Conservation (phyloP, 2,888 invertebrate species). For the Julus scanicus region DNA sequence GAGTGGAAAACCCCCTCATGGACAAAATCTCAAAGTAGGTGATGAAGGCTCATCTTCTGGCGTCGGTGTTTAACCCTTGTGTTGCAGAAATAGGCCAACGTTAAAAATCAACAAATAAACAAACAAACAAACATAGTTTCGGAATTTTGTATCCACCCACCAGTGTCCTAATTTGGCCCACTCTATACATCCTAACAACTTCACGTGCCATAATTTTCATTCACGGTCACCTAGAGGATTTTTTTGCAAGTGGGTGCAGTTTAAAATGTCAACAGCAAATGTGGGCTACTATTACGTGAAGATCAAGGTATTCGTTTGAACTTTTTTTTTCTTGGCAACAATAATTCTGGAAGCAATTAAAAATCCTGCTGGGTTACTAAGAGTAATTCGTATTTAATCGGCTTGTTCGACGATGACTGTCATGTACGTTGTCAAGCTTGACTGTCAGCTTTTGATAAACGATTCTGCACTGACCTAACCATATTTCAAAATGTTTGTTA, state of each 20-base stretch:
- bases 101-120: too few relatives aligned
- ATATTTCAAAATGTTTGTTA: not conserved
- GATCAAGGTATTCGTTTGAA: not conserved
- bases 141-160: not conserved
- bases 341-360: not conserved
- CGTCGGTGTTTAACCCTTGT: too few relatives aligned
- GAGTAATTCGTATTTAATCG: constrained; percentile 33
- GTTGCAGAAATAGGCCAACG: too few relatives aligned
- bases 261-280: not conserved
- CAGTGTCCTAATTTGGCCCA: constrained; percentile 14
- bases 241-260: not conserved
- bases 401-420: not conserved
- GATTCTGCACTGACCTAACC: not conserved
- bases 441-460: constrained; percentile 10
- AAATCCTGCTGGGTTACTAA: constrained; percentile 2
- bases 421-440: not conserved
- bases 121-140: too few relatives aligned
- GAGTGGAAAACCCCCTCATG: too few relatives aligned
- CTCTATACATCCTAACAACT: too few relatives aligned
- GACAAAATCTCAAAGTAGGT: too few relatives aligned
- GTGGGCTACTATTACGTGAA: constrained; percentile 18
- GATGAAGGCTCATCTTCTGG: too few relatives aligned
- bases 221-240: not conserved
- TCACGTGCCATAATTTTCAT: constrained; percentile 33
- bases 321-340: not conserved